Percentiles rank a stretch among this genome's conserved stretches.
Evolutionary conservation across 92 coral and sea anemone genomes (phyloP).

Genomic region (Epizoanthus scotinus): DNA sequence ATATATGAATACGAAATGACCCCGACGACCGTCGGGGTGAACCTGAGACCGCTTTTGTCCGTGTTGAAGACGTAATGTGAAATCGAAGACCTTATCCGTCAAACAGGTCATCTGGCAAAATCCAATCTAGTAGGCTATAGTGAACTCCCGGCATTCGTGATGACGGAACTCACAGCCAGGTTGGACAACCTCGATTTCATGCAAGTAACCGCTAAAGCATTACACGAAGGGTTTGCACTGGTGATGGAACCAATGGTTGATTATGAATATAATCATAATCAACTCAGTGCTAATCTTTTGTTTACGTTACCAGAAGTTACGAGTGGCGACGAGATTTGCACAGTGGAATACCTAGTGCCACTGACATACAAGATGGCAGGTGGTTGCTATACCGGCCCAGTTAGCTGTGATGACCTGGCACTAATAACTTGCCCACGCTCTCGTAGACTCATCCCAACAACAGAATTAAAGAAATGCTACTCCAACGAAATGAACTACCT

Average conservation of each 20-base stretch:
- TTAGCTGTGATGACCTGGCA: constrained; percentile 1
- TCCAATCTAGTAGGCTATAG: not conserved
- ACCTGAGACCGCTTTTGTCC: too few relatives aligned
- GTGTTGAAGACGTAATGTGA: too few relatives aligned
- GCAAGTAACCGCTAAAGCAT: not conserved
- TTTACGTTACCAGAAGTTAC: constrained; percentile 34
- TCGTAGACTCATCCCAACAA: not conserved
- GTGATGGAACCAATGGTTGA: constrained; percentile 28
- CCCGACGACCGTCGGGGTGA: too few relatives aligned
- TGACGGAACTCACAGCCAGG: constrained; percentile 7
- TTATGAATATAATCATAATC: constrained; percentile 8
- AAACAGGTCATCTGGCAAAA: constrained; percentile 18
- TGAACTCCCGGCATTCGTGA: constrained; percentile 12
- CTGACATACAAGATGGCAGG: constrained; percentile 3
- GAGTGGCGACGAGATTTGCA: not conserved
- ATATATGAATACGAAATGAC: too few relatives aligned
- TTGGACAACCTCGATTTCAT: not conserved
- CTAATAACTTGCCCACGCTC: constrained; percentile 24
- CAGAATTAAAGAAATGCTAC: constrained; percentile 7
- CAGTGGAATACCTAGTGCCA: constrained; percentile 30
- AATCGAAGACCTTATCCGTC: constrained; percentile 27
- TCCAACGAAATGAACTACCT: constrained; percentile 14
- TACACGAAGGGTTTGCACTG: constrained; percentile 7
- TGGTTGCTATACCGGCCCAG: constrained; percentile 13
- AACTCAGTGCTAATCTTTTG: constrained; percentile 16